These are phyloP conservation scores for Conchocele bisecta DNA, from an alignment of 2,888 invertebrate species.

Conservation along the genomic window DNA sequence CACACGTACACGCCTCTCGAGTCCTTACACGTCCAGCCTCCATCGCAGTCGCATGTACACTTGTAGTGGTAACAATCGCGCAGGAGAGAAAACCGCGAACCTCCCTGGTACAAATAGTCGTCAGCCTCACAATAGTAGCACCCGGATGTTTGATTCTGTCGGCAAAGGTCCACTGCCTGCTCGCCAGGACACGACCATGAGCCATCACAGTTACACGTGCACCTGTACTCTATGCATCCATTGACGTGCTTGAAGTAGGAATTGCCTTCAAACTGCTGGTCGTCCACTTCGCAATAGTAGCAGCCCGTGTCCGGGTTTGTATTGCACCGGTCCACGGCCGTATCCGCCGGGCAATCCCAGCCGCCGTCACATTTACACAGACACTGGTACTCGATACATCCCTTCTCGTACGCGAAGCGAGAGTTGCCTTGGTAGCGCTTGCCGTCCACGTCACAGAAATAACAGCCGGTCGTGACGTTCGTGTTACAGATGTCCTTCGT, in stretches of 20 bases:
- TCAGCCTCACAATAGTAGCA: constrained; percentile 66
- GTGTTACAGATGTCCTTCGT: constrained; percentile 61
- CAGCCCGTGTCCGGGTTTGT: constrained; percentile 38
- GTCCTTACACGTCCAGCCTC: constrained; percentile 66
- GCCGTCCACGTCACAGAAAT: constrained; percentile 61
- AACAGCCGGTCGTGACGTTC: constrained; percentile 57
- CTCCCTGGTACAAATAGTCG: constrained; percentile 61
- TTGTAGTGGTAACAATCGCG: constrained; percentile 68
- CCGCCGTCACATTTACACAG: constrained; percentile 74
- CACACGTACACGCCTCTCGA: constrained; percentile 38
- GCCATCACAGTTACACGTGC: constrained; percentile 64
- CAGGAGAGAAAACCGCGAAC: constrained; percentile 63
- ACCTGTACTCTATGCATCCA: constrained; percentile 66
- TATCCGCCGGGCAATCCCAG: constrained; percentile 71
- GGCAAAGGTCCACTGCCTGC: constrained; percentile 63
- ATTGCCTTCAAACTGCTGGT: constrained; percentile 46
- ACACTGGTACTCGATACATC: constrained; percentile 70
- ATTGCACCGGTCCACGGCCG: constrained; percentile 53
- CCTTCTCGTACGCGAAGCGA: constrained; percentile 64
- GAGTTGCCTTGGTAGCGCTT: constrained; percentile 61
- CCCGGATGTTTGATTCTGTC: constrained; percentile 50
- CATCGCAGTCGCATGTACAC: constrained; percentile 74
- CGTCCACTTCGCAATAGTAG: constrained; percentile 44
- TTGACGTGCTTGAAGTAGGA: constrained; percentile 57
- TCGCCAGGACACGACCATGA: constrained; percentile 63